These are phyloP conservation scores for Macrobrachium nipponense DNA, from an alignment of 1,140 invertebrate genomes.

Conservation along the genomic window DNA sequence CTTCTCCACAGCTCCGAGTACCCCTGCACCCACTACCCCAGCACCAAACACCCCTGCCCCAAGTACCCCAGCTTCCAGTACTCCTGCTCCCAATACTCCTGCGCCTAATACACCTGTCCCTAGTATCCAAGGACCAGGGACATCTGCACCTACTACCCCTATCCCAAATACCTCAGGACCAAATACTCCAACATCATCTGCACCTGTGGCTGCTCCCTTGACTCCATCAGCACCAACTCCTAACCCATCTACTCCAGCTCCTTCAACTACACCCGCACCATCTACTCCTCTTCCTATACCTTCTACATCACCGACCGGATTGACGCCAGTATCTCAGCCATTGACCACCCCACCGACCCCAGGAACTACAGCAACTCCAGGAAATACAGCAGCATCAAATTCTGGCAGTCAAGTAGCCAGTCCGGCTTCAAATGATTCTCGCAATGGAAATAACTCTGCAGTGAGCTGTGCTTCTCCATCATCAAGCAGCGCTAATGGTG, in stretches of 20 bases:
- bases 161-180: too few species aligned
- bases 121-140: background rate
- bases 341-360: constrained; percentile 49
- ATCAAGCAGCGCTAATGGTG: too few species aligned
- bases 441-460: too few species aligned
- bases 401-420: too few species aligned
- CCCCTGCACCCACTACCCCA: constrained; percentile 42
- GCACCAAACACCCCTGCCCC: constrained; percentile 39
- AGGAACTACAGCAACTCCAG: constrained; percentile 21
- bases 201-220: too few species aligned
- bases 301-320: background rate
- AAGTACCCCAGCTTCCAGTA: constrained; percentile 7
- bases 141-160: constrained; percentile 2
- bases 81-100: constrained; percentile 6
- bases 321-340: constrained; percentile 34
- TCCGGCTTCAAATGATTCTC: too few species aligned
- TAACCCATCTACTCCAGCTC: constrained; percentile 29
- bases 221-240: constrained; percentile 37
- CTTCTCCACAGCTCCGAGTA: constrained; percentile 48
- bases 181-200: too few species aligned
- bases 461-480: too few species aligned
- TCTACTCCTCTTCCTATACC: constrained; percentile 16
- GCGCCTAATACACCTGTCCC: background rate
- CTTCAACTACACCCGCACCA: constrained; percentile 39
- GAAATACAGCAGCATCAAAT: constrained; percentile 14